Evolutionary conservation across 2,888 invertebrate species (phyloP), one percentile per base, ranked within the genome.

Genomic region (Alviniconcha strummeri): DNA sequence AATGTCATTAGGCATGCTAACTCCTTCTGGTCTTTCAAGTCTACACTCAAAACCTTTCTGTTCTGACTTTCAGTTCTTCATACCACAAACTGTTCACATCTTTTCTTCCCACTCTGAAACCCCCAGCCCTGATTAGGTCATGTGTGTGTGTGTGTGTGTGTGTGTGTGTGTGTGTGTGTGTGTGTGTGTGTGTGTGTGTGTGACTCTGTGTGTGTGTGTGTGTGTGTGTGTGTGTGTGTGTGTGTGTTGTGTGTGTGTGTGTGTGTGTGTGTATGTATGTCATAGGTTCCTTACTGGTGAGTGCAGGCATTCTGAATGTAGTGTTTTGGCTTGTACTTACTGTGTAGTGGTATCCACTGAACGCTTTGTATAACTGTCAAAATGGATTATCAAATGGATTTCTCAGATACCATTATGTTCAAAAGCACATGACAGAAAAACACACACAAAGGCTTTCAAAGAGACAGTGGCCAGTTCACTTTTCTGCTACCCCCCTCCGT

Each of bases 151-250:
- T 64, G 64, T 64, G 64, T 64, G 64, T 64, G 64, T 64, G 64
- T 64, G 64, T 64, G 64, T 64, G 60, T 64, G 64, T 64, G 64
- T 64, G 64, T 60, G 64, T 64, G 64, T 64, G 64, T 64, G 64
- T 64, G 64, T 64, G 64, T 64, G 64, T 64, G 64, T 64, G 64
- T 64, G 64, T 64, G 60, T 64, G 64, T 64, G 64, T 64, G 64
- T 60, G 64, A 9, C 60, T 13, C 8, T 64, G 64, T 64, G 64
- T 64, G 64, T 64, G 64, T 64, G 64, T 64, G 64, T 64, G 64
- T 64, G 60, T 64, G 11, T 64, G 11, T 15, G 15, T 64, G 64
- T 64, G 64, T 64, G 64, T 64, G 64, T 64, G 64, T 64, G 64
- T 64, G 64, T 64, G 64, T 64, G 64, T 64, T 60, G 60, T 60